phyloP scores from a whole-genome alignment of 2,888 invertebrate species.

The Tryphoninae sp. region DNA sequence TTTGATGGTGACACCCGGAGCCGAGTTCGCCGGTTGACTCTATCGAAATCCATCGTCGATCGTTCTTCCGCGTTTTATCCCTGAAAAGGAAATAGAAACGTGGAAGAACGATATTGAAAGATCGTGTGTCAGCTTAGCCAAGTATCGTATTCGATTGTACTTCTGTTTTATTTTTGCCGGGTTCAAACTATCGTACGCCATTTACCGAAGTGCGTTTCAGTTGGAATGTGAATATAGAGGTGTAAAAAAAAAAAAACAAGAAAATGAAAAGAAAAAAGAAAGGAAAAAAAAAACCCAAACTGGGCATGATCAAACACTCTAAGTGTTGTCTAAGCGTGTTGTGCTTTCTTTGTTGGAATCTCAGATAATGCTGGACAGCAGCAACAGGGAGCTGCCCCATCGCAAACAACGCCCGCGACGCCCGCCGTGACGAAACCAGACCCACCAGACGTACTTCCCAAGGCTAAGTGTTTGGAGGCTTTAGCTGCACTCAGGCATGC shows the following conservation, averaged over 20 bases:
- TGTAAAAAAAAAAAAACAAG: constrained; percentile 53
- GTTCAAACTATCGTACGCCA: constrained; percentile 46
- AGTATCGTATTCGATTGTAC: constrained; percentile 73
- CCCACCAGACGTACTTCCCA: constrained; percentile 96
- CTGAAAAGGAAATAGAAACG: constrained; percentile 4
- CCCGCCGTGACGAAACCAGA: constrained; percentile 89
- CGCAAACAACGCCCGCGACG: constrained; percentile 86
- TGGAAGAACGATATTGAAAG: constrained; percentile 35
- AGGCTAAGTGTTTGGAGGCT: constrained; percentile 99
- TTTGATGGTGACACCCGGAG: constrained; percentile 21
- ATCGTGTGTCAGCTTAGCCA: constrained; percentile 50
- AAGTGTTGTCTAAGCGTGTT: constrained; percentile 82
- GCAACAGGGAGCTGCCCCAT: constrained; percentile 81
- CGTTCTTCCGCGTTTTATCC: constrained; percentile 26
- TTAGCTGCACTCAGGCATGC: constrained; percentile 99
- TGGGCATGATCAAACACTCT: constrained; percentile 82
- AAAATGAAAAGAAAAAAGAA: constrained; percentile 29
- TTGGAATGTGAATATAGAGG: constrained; percentile 60
- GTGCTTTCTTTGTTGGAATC: constrained; percentile 82
- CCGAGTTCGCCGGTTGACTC: constrained; percentile 2
- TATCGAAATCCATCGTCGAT: constrained; percentile 19
- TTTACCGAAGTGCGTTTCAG: constrained; percentile 58
- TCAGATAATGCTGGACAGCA: constrained; percentile 82
- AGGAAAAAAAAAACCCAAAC: constrained; percentile 62
- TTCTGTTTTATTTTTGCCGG: constrained; percentile 70